These are phyloP conservation scores for Urophycis tenuis DNA, from an alignment of 2,797 vertebrate genomes.

Conservation along the genomic window DNA sequence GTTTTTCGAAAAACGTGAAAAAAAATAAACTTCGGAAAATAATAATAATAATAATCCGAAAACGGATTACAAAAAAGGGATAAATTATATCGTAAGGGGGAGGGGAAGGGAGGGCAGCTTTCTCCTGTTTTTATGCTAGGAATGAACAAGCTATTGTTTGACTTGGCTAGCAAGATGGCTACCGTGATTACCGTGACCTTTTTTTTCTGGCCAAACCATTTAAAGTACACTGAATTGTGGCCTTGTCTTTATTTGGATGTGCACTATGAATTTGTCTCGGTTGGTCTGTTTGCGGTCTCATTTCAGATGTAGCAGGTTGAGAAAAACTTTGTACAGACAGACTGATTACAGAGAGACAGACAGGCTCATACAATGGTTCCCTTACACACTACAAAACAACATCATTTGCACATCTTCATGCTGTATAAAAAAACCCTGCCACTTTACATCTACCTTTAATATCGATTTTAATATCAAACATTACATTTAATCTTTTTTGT, in stretches of 20 bases:
- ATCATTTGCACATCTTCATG: not conserved
- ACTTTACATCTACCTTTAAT: not conserved
- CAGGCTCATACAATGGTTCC: not conserved
- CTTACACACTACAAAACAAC: not conserved
- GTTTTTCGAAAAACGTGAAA: conserved; percentile 42
- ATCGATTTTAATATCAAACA: not conserved
- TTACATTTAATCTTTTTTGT: not conserved
- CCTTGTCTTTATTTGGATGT: not conserved
- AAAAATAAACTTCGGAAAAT: conserved; percentile 22
- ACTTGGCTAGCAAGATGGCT: not conserved
- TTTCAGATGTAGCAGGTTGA: not conserved
- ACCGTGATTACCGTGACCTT: not conserved
- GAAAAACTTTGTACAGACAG: not conserved
- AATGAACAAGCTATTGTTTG: conserved; percentile 1
- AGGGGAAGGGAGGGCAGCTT: conserved; percentile 30
- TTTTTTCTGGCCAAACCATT: not conserved
- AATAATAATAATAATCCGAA: not conserved
- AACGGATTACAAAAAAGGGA: conserved; percentile 26
- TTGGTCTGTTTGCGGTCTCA: not conserved
- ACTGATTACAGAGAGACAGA: not conserved
- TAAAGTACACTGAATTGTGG: not conserved
- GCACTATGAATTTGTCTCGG: not conserved
- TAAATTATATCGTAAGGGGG: conserved; percentile 33
- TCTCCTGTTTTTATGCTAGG: conserved; percentile 41
- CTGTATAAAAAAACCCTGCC: too few species aligned